Percentiles rank a stretch among this genome's conserved stretches.
Evolutionary conservation across 2,113 vertebrate genomes (phyloP).

Genomic region (Gorsachius goisagi): DNA sequence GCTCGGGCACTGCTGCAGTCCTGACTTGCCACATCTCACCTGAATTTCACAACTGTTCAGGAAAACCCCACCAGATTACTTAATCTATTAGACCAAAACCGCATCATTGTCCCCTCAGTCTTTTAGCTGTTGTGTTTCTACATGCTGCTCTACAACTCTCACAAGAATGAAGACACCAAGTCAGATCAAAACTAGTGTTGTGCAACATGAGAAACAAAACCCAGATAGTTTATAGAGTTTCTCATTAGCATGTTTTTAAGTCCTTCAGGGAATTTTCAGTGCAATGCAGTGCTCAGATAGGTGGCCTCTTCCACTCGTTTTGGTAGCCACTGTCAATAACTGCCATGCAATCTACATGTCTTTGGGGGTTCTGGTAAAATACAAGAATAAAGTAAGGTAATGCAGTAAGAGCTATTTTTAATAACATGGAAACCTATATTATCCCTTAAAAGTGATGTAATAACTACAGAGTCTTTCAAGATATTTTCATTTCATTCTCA

Average conservation of each 20-base stretch:
- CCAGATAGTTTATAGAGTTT: background rate
- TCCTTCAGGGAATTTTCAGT: background rate
- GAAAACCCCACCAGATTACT: background rate
- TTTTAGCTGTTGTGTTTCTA: background rate
- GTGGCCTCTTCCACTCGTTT: background rate
- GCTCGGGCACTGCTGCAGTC: background rate
- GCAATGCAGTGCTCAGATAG: background rate
- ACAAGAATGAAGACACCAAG: background rate
- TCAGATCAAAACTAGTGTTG: background rate
- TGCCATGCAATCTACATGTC: background rate
- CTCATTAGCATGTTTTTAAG: background rate
- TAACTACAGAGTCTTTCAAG: background rate
- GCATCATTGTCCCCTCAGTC: accelerated
- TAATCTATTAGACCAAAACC: background rate
- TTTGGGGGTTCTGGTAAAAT: background rate
- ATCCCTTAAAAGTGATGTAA: background rate
- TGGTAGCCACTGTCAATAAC: background rate
- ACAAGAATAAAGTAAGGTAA: background rate
- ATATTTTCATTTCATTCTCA: background rate
- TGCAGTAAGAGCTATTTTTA: background rate
- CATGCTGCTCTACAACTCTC: background rate
- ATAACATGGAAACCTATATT: background rate
- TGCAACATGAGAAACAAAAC: background rate
- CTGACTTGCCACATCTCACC: background rate
- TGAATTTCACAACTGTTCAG: background rate